Conservation (phyloP, 2,888 invertebrate genomes). For the Drosophila histrio region DNA sequence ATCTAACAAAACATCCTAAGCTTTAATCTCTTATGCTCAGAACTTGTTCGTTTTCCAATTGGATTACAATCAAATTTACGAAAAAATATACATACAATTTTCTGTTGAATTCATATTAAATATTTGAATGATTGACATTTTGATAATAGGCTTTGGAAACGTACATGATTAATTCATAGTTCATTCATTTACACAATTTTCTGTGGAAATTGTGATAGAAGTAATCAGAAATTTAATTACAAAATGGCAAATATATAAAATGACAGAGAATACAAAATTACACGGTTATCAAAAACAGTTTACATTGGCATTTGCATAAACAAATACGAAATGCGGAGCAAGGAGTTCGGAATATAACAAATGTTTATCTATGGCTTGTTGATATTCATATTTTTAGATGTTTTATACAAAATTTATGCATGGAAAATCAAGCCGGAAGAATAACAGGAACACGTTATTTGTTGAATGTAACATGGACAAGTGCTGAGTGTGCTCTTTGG, state of each 20-base stretch:
- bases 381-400: constrained; percentile 26
- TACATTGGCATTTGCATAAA: constrained; percentile 52
- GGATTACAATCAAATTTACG: not conserved
- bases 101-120: not conserved
- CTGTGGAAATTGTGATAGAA: not conserved
- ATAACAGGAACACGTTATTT: constrained; percentile 54
- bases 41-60: not conserved
- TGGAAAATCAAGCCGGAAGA: constrained; percentile 36
- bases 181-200: not conserved
- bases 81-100: not conserved
- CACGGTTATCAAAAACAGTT: constrained; percentile 19
- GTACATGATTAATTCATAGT: constrained; percentile 2
- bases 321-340: constrained; percentile 37
- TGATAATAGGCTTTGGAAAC: not conserved
- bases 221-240: constrained; percentile 12
- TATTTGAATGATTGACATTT: not conserved
- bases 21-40: not conserved
- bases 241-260: constrained; percentile 11
- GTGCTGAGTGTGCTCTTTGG: constrained; percentile 11
- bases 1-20: not conserved
- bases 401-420: constrained; percentile 24
- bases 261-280: constrained; percentile 19
- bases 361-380: constrained; percentile 40
- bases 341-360: constrained; percentile 16
- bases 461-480: constrained; percentile 28